Base-by-base conservation (phyloP, 2,797 vertebrate genomes). In the Denticeps clupeoides region DNA sequence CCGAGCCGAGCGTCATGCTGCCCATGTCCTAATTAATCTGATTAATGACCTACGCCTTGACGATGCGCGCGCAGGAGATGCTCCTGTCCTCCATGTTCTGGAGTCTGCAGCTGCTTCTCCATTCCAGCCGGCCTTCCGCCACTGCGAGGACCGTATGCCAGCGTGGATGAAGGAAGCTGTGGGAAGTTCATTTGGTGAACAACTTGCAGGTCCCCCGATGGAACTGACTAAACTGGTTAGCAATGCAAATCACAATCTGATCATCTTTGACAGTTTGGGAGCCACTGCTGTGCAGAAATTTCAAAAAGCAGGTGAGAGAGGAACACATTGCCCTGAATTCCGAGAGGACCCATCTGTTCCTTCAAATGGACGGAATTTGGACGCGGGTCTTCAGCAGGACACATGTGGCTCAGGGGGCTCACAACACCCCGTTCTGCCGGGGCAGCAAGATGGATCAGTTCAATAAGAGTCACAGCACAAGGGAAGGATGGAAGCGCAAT, bases 401-500 rank as follows among this genome's bases (percentile, higher is more conserved):
- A 46, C 19, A 21, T 12, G 35, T 28, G 41, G 43, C 41, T 35
- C 21, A 10, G 24, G 13, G 26, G 4, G 24, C 24, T 5, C 2
- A 24, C 2, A 25, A 7, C 45, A 45, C 23, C 28, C 22, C 12
- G 32, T 26, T 37, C 24, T 13, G 7, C 12, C 6, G 27, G 45
- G 24, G 43, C 19, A 40, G 44, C 15, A 23, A 48, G 31, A 57
- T 26, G 56, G 49, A 53, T 51, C 47, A 51, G 47, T 44, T 65
- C 49, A 51, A 46, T 50, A 58, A 67, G 50, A 55, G 46, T 56
- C 59, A 45, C 47, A 15, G 43, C 48, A 42, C 31, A 7, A 5
- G 41, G 28, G 26, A 63, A 68, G 55, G 42, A 66, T 56, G 59
- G 38, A 38, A 33, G 50, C 49, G 58, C 44, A 12, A 19, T 38